Conservation (phyloP, 2,797 vertebrate species). For the Cheirogaleus major region DNA sequence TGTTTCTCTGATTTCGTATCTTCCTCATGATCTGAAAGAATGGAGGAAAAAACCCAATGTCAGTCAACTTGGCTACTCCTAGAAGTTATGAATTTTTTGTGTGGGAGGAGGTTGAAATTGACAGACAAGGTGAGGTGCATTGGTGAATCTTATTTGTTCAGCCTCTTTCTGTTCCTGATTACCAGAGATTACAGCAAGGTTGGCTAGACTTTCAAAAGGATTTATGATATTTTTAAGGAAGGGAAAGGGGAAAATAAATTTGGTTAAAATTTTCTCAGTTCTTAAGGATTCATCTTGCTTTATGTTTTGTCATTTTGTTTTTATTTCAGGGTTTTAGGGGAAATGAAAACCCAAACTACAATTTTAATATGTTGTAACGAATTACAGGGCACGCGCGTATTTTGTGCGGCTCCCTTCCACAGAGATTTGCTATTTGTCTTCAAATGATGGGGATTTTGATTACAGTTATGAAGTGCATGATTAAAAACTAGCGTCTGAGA, state of each 20-base stretch:
- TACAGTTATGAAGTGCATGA: conserved; percentile 15
- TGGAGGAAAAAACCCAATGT: background rate
- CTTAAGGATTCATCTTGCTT: conserved; percentile 38
- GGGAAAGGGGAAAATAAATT: conserved; percentile 22
- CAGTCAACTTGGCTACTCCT: background rate
- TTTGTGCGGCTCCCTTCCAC: background rate
- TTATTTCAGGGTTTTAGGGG: conserved; percentile 22
- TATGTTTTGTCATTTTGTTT: background rate
- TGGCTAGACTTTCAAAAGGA: conserved; percentile 40
- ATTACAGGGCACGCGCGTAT: background rate
- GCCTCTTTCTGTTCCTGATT: conserved; percentile 24
- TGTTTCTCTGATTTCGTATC: background rate
- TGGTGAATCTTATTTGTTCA: conserved; percentile 33
- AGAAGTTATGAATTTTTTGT: background rate
- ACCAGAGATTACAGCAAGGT: conserved; percentile 29
- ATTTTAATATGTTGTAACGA: background rate
- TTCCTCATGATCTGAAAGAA: background rate
- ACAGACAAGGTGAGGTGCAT: conserved; percentile 11
- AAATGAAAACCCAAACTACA: background rate
- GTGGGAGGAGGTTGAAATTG: background rate
- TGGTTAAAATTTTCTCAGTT: conserved; percentile 20
- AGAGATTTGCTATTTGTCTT: conserved; percentile 16
- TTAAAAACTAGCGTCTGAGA: conserved; percentile 61
- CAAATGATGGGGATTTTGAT: conserved; percentile 3
- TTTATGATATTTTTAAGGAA: conserved; percentile 56